These are phyloP conservation scores for Megaceryle torquata DNA, from an alignment of 2,113 vertebrate genomes.

Conservation along the genomic window DNA sequence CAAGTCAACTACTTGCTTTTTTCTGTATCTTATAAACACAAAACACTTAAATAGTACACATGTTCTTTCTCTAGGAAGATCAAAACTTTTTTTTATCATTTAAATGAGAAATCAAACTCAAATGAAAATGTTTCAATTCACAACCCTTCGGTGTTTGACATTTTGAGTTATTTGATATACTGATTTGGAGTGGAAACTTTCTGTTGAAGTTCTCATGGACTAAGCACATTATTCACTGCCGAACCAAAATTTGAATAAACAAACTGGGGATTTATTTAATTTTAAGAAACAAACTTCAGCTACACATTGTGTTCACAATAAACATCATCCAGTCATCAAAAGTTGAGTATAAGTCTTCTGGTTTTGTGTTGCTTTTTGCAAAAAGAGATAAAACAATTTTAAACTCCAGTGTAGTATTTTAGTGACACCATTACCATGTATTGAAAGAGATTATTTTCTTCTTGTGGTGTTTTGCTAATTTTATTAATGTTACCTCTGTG, in stretches of 20 bases:
- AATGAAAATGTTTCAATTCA: background rate
- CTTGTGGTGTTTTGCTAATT: rapidly evolving
- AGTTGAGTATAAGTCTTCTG: background rate
- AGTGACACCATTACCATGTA: background rate
- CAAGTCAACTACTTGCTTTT: background rate
- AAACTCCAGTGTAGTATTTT: background rate
- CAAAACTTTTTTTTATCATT: background rate
- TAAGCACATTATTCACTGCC: background rate
- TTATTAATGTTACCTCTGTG: background rate
- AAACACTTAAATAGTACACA: background rate
- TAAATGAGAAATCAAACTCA: background rate
- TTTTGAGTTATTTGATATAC: background rate
- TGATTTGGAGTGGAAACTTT: background rate
- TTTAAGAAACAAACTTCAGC: background rate
- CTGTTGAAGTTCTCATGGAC: background rate
- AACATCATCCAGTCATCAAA: background rate
- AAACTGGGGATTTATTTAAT: background rate
- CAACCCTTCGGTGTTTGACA: background rate
- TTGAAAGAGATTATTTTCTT: background rate
- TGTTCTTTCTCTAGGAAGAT: background rate
- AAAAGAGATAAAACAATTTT: background rate
- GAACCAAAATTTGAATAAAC: background rate
- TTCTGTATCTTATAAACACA: background rate
- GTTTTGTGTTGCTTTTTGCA: background rate
- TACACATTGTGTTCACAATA: background rate